Conservation (phyloP, 1,140 invertebrate genomes). For the Antheraea pernyi region DNA sequence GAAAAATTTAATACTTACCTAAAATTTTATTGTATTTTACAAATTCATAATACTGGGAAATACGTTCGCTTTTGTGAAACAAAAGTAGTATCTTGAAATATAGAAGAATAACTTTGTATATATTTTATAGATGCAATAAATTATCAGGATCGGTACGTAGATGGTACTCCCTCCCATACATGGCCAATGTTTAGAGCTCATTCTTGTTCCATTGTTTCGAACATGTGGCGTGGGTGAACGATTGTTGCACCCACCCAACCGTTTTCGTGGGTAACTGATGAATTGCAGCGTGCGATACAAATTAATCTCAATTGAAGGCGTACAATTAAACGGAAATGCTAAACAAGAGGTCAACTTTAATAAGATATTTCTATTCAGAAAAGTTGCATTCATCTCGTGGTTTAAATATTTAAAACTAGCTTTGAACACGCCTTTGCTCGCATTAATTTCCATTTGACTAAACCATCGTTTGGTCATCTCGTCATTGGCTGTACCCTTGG, state of each 20-base stretch:
- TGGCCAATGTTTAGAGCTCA: slow-evolving; percentile 34
- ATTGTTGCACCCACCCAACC: slow-evolving; percentile 61
- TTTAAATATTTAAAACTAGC: no score
- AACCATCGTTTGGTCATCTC: no score
- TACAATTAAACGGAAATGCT: slow-evolving; percentile 31
- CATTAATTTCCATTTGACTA: no score
- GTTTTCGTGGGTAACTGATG: slow-evolving; percentile 34
- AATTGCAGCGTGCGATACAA: slow-evolving; percentile 50
- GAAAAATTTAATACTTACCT: neutral
- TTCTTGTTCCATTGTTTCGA: slow-evolving; percentile 54
- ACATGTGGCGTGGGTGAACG: slow-evolving; percentile 42
- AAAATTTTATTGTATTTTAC: neutral
- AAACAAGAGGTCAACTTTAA: neutral
- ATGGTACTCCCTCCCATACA: slow-evolving; percentile 34
- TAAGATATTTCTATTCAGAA: neutral
- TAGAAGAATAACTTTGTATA: neutral
- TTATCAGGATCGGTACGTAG: slow-evolving; percentile 35
- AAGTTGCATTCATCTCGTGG: no score
- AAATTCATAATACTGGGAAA: neutral
- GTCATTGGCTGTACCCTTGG: no score
- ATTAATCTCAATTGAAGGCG: slow-evolving; percentile 56
- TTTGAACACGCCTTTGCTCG: no score
- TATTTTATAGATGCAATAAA: slow-evolving; percentile 21
- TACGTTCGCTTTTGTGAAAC: neutral
- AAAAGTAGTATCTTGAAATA: neutral